phyloP scores from a whole-genome alignment of 2,113 vertebrate genomes.

The Sinocyclocheilus rhinocerous region DNA sequence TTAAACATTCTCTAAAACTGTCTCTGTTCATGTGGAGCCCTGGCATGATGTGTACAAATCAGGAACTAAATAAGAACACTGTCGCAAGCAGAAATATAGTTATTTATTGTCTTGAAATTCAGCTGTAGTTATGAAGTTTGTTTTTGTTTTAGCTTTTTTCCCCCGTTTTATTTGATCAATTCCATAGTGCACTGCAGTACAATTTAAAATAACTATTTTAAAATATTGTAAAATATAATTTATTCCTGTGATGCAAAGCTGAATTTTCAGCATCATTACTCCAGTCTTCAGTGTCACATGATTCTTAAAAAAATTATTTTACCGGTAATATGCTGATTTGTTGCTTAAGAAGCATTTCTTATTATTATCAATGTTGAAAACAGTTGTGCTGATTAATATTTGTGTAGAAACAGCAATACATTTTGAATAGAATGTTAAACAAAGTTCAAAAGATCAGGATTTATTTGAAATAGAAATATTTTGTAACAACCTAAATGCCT shows the following conservation, averaged over 20 bases:
- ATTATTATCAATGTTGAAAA: background rate
- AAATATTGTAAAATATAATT: background rate
- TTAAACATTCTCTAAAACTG: slow-evolving; percentile 7
- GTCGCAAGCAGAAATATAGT: background rate
- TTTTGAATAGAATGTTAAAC: background rate
- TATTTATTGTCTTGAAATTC: background rate
- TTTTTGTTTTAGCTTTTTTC: background rate
- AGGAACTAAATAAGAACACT: background rate
- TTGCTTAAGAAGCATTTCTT: background rate
- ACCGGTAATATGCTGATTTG: background rate
- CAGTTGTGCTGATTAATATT: background rate
- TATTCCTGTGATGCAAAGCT: background rate
- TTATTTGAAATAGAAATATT: background rate
- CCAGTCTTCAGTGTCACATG: background rate
- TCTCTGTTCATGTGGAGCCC: background rate
- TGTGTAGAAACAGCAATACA: background rate
- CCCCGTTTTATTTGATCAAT: background rate
- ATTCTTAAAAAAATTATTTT: background rate
- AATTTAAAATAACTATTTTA: too few species aligned
- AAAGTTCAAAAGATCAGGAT: background rate
- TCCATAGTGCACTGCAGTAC: too few species aligned
- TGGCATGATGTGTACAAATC: background rate
- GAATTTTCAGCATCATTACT: background rate
- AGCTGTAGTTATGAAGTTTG: background rate
- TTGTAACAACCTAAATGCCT: background rate